Evolutionary conservation across 2,797 vertebrate species (phyloP).

Genomic region (Tangara arthus): DNA sequence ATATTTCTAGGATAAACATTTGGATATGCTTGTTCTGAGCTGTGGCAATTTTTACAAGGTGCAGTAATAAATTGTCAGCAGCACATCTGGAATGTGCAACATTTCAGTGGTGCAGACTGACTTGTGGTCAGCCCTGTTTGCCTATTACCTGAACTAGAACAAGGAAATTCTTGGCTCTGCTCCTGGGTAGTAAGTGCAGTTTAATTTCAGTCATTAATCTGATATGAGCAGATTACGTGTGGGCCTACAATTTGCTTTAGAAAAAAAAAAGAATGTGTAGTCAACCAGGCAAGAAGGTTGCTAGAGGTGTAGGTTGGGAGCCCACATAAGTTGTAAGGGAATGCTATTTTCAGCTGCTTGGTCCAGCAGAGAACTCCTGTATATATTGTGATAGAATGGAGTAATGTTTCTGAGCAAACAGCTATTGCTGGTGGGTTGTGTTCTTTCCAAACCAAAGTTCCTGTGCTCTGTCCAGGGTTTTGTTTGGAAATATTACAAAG

Average conservation of each 20-base stretch:
- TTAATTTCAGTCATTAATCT: constrained; percentile 2
- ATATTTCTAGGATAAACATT: not conserved
- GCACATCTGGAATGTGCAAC: not conserved
- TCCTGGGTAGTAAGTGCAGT: not conserved
- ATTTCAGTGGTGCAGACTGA: not conserved
- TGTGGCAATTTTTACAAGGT: not conserved
- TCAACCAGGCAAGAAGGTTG: not conserved
- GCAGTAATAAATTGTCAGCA: not conserved
- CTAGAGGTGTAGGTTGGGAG: not conserved
- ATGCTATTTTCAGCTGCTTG: not conserved
- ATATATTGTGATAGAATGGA: not conserved
- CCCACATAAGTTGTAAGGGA: not conserved
- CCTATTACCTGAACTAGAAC: not conserved
- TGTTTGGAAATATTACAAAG: not conserved
- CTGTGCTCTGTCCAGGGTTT: not conserved
- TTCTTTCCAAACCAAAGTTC: not conserved
- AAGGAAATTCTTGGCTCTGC: not conserved
- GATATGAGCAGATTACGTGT: not conserved
- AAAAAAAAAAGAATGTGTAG: not conserved
- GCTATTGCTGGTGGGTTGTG: not conserved
- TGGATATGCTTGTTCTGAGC: not conserved
- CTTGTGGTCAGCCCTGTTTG: not conserved
- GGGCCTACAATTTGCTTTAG: not conserved
- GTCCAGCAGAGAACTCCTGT: not conserved
- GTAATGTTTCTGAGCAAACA: not conserved